Percentiles rank a stretch among this genome's conserved stretches.
These are phyloP conservation scores for Trachelus tabidus DNA, from an alignment of 2,888 invertebrate genomes.

Conservation along the genomic window DNA sequence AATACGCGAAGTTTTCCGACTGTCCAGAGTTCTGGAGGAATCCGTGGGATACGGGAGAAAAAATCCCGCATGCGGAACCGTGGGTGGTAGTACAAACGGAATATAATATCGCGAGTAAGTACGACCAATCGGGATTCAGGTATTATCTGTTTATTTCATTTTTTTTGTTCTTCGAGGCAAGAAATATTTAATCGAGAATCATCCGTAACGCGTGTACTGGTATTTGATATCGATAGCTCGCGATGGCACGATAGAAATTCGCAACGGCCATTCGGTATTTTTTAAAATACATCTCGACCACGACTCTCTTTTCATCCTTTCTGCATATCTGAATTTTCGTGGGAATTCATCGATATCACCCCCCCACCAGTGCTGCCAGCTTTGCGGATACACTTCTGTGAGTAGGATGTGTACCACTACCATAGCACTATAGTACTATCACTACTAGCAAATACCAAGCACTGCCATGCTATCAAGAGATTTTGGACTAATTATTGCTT, in stretches of 20 bases:
- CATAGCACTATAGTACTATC: neutral
- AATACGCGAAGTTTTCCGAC: neutral
- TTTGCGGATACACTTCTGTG: neutral
- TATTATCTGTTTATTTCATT: neutral
- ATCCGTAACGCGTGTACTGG: neutral
- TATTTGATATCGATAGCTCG: neutral
- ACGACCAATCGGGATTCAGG: neutral
- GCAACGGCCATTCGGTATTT: neutral
- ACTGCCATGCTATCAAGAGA: neutral
- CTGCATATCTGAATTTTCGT: neutral
- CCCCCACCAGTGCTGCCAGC: neutral
- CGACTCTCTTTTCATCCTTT: neutral
- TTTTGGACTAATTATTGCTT: neutral
- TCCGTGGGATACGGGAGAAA: neutral
- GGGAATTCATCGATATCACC: neutral
- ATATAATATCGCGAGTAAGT: neutral
- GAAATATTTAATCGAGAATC: neutral
- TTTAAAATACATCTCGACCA: neutral
- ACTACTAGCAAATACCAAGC: neutral
- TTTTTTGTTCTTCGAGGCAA: neutral
- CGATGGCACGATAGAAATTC: neutral
- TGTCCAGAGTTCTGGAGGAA: neutral
- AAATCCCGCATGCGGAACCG: neutral
- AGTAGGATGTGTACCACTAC: neutral
- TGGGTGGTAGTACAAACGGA: neutral